Percentiles rank a stretch among this genome's conserved stretches.
Evolutionary conservation across 1,140 invertebrate species (phyloP).

Genomic region (Bombus sibiricus): DNA sequence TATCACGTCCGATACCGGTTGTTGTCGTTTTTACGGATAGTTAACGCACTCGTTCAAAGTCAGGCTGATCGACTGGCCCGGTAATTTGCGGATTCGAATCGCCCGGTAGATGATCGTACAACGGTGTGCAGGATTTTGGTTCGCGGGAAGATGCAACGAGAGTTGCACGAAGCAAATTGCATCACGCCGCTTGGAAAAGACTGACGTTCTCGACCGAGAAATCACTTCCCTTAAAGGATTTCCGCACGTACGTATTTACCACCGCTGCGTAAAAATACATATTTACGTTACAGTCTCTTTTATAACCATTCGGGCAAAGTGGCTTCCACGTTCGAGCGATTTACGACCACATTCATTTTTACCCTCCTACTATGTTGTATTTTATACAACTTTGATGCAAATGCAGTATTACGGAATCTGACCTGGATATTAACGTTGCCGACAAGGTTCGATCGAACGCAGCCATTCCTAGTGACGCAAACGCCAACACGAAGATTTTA

Average conservation of each 20-base stretch:
- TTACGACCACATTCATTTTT: constrained; percentile 28
- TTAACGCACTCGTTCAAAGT: too few relatives aligned
- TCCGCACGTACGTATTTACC: not conserved
- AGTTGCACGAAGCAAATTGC: not conserved
- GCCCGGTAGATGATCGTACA: too few relatives aligned
- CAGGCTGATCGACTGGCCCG: rapidly evolving
- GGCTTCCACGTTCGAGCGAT: constrained; percentile 18
- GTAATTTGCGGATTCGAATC: too few relatives aligned
- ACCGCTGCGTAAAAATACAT: not conserved
- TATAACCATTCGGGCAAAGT: constrained; percentile 28
- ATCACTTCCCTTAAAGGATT: constrained; percentile 3
- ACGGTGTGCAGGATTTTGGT: too few relatives aligned
- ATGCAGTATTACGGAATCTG: constrained; percentile 12
- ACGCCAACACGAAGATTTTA: too few relatives aligned
- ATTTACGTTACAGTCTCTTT: constrained; percentile 39
- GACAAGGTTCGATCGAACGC: not conserved
- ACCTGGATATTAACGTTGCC: not conserved
- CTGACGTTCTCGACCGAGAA: not conserved
- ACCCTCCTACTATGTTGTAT: not conserved
- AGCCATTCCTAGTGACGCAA: too few relatives aligned
- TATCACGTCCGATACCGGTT: too few relatives aligned
- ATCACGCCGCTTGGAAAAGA: not conserved
- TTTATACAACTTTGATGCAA: constrained; percentile 16
- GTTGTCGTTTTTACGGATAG: too few relatives aligned
- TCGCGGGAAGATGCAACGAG: too few relatives aligned